Evolutionary conservation across 2,113 vertebrate genomes (phyloP).

Genomic region (Anhinga anhinga): DNA sequence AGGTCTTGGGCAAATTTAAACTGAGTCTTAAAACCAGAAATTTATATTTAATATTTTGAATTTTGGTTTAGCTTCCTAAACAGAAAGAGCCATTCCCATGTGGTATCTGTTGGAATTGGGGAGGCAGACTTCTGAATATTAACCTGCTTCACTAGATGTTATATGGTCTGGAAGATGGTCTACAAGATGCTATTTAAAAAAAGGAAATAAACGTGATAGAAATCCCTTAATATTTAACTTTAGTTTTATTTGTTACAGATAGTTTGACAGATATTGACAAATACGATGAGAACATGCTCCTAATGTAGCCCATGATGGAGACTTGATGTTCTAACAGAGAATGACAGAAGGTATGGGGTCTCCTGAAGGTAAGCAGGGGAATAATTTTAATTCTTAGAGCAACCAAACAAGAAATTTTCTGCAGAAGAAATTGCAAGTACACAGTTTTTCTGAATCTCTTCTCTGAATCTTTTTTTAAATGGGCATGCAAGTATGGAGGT

Average conservation of each 20-base stretch:
- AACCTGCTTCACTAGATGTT: not conserved
- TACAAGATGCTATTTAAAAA: not conserved
- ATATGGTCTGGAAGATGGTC: not conserved
- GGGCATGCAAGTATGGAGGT: fast-evolving
- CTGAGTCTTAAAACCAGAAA: not conserved
- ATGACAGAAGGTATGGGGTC: fast-evolving
- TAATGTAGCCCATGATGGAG: not conserved
- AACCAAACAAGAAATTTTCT: not conserved
- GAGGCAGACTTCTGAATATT: not conserved
- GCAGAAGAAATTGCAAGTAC: not conserved
- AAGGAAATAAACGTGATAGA: not conserved
- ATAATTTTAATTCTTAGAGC: not conserved
- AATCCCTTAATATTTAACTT: not conserved
- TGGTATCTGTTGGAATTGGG: not conserved
- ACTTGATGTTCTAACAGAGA: not conserved
- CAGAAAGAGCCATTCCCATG: not conserved
- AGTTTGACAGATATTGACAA: not conserved
- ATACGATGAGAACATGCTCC: not conserved
- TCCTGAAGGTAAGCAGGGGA: not conserved
- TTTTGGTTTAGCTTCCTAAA: not conserved
- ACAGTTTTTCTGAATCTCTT: not conserved
- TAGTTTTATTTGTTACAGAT: not conserved
- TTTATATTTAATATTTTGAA: not conserved
- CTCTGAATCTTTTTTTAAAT: not conserved
- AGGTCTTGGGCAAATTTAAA: not conserved